Base-by-base conservation (phyloP, 2,797 vertebrate species). In the Melanotaenia boesemani region DNA sequence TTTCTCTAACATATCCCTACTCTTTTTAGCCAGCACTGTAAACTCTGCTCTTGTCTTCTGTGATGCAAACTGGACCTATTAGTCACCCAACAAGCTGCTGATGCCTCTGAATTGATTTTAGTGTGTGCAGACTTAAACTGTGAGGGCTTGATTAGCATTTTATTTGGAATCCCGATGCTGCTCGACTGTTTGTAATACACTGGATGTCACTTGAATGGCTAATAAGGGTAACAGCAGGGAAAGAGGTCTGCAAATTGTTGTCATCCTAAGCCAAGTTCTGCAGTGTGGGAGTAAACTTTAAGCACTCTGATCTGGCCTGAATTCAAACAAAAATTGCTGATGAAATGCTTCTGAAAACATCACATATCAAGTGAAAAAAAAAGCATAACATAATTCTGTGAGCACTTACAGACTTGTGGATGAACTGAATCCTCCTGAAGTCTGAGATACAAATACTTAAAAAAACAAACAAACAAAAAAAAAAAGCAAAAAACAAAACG, bases 121-220 rank as follows among this genome's bases (percentile, higher is more conserved):
- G 81, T 58, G 72, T 60, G 63, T 74, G 73, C 76, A 58, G 39
- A 72, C 86, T 86, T 70, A 86, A 74, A 79, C 67, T 68, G 63
- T 48, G 72, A 90, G 82, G 5, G 37, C 72, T 71, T 79, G 74
- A 88, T 91, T 86, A 89, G 85, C 89, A 76, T 91, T 89, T 34
- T 89, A 86, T 90, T 89, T 88, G 80, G 79, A 82, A 65, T 78
- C 83, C 80, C 48, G 67, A 70, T 80, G 66, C 77, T 62, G 74
- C 77, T 62, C 75, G 62, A 77, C 81, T 79, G 83, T 77, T 82
- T 81, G 59, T 58, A 78, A 80, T 54, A 67, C 74, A 50, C 54
- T 55, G 69, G 61, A 62, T 74, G 71, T 81, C 73, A 64, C 65
- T 63, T 56, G 80, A 90, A 79, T 79, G 63, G 63, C 55, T 82